A percentile compares a stretch with the other conserved stretches of the same genome.
Conservation (phyloP, 1,140 invertebrate species). For the Aphelenchoides avenae region DNA sequence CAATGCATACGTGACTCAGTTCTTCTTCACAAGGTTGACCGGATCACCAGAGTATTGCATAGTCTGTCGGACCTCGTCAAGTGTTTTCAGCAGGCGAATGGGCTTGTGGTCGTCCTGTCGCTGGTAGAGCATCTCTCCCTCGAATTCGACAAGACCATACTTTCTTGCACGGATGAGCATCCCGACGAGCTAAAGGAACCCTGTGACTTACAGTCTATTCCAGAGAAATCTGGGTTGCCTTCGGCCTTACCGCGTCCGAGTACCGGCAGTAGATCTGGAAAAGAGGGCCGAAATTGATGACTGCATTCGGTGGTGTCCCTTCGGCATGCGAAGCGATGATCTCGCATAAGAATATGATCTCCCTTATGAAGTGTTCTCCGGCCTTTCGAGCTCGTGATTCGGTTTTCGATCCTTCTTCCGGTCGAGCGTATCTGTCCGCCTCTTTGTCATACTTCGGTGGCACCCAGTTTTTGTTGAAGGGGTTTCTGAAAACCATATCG, state of each 20-base stretch:
- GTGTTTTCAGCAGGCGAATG: constrained; percentile 32
- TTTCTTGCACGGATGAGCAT: constrained; percentile 18
- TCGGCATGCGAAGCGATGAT: constrained; percentile 19
- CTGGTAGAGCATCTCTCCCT: constrained; percentile 41
- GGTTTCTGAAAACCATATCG: no score
- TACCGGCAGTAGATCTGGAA: constrained; percentile 22
- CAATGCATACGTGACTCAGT: background rate
- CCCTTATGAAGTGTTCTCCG: constrained; percentile 18
- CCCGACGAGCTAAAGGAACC: constrained; percentile 5
- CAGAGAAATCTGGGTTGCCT: no score
- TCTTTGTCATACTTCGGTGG: constrained; percentile 27
- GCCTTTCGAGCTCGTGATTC: constrained; percentile 17
- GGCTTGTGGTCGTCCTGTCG: constrained; percentile 36
- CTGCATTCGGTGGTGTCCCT: constrained; percentile 20
- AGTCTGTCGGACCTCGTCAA: constrained; percentile 28
- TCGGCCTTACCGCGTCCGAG: constrained; percentile 18
- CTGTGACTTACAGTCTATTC: constrained; percentile 9
- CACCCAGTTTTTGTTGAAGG: no score
- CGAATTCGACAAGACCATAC: constrained; percentile 21
- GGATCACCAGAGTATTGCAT: constrained; percentile 29
- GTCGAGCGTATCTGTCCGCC: constrained; percentile 20
- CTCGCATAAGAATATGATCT: constrained; percentile 36
- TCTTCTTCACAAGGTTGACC: constrained; percentile 13
- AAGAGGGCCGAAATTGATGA: constrained; percentile 29
- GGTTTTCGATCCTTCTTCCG: constrained; percentile 22